Evolutionary conservation across 2,888 invertebrate genomes (phyloP).

Genomic region (Cremastobaeus sp.): DNA sequence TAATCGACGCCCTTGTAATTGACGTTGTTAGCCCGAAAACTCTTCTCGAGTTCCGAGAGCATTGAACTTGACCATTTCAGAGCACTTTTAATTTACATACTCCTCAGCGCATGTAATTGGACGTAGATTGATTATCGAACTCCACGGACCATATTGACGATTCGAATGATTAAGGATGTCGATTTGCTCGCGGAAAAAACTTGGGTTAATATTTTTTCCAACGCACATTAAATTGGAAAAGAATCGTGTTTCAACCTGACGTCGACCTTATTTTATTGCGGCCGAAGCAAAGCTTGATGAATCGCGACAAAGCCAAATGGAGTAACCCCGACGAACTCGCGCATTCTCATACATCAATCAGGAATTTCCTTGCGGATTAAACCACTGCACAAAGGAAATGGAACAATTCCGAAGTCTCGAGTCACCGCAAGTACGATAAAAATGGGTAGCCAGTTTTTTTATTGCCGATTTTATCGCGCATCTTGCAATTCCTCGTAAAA

Average conservation of each 20-base stretch:
- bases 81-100: constrained; percentile 18
- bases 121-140: constrained; percentile 1
- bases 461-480: constrained; percentile 71
- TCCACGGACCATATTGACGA: not conserved
- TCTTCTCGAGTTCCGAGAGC: constrained; percentile 23
- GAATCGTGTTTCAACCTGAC: constrained; percentile 9
- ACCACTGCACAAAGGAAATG: constrained; percentile 32
- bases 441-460: constrained; percentile 63
- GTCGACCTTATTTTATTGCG: too few relatives aligned
- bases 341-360: constrained; percentile 46
- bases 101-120: too few relatives aligned
- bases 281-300: constrained; percentile 55
- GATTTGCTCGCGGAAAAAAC: too few relatives aligned
- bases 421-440: constrained; percentile 25
- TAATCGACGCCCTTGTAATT: constrained; percentile 44
- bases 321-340: constrained; percentile 40
- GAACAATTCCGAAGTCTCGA: constrained; percentile 48
- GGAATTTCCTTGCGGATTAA: constrained; percentile 52
- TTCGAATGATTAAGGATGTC: too few relatives aligned
- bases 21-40: constrained; percentile 28
- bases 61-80: constrained; percentile 28
- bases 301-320: constrained; percentile 57
- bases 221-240: constrained; percentile 18
- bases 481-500: constrained; percentile 64
- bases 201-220: constrained; percentile 11